phyloP scores from a whole-genome alignment of 1,140 invertebrate species.

The Ceratina australensis region DNA sequence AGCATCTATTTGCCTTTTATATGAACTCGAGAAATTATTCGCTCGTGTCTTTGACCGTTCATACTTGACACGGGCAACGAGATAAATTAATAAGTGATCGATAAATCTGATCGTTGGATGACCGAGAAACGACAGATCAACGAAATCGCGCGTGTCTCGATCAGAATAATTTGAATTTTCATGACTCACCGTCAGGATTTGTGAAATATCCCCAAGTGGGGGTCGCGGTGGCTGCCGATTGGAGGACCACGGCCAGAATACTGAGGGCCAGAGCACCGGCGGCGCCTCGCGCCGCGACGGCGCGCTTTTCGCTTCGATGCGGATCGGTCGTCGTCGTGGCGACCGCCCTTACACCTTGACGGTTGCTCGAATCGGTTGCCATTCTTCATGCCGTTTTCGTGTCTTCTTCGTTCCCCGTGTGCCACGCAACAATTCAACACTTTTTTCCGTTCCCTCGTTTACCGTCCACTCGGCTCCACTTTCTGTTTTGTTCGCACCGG shows the following conservation, averaged over 20 bases:
- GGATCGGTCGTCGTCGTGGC: conserved; percentile 73
- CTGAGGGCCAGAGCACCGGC: conserved; percentile 87
- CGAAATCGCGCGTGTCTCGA: conserved; percentile 1
- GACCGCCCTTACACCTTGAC: conserved; percentile 75
- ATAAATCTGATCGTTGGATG: background rate
- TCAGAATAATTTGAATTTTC: conserved; percentile 29
- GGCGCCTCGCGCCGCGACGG: conserved; percentile 77
- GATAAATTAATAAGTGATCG: conserved; percentile 16
- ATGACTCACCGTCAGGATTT: conserved; percentile 81
- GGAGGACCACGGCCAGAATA: conserved; percentile 87
- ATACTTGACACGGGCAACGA: background rate
- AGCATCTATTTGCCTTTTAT: background rate
- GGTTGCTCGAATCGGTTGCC: conserved; percentile 74
- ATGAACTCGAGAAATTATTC: background rate
- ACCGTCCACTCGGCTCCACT: background rate
- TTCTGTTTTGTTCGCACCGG: background rate
- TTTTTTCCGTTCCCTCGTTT: background rate
- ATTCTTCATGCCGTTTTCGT: conserved; percentile 76
- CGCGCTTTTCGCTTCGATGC: conserved; percentile 71
- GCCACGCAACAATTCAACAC: conserved; percentile 24
- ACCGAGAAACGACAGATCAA: conserved; percentile 14
- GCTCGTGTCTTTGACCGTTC: background rate
- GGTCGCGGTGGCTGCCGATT: conserved; percentile 85
- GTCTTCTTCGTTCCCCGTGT: conserved; percentile 37
- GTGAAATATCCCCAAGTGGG: conserved; percentile 91